phyloP scores from a whole-genome alignment of 2,797 vertebrate species.

The Kryptopterus vitreolus region DNA sequence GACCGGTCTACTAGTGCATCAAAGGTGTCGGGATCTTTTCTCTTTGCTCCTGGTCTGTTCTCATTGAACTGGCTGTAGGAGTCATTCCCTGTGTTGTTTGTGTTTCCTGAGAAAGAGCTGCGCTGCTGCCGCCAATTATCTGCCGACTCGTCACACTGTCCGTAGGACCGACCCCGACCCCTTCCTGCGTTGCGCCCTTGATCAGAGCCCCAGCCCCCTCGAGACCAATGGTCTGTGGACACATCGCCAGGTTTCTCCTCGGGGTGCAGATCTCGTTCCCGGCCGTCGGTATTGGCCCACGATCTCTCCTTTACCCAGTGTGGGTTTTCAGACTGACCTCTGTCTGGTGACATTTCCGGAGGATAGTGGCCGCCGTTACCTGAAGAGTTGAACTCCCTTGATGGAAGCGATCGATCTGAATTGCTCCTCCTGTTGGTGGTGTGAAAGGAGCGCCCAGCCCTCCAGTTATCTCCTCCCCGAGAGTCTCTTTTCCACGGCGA shows the following conservation, averaged over 20 bases:
- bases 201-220: constrained; percentile 74
- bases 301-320: constrained; percentile 90
- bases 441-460: constrained; percentile 74
- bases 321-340: constrained; percentile 80
- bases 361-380: constrained; percentile 66
- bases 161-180: constrained; percentile 73
- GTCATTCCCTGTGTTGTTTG: constrained; percentile 83
- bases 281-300: constrained; percentile 71
- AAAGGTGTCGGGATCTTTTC: constrained; percentile 78
- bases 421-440: constrained; percentile 76
- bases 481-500: constrained; percentile 86
- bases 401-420: constrained; percentile 69
- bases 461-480: constrained; percentile 78
- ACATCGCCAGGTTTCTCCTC: constrained; percentile 75
- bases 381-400: constrained; percentile 73
- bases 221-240: constrained; percentile 77
- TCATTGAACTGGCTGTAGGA: constrained; percentile 84
- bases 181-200: constrained; percentile 76
- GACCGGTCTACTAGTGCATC: constrained; percentile 87
- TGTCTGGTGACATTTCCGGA: constrained; percentile 74
- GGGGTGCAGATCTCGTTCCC: constrained; percentile 72
- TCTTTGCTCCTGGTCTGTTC: constrained; percentile 79
- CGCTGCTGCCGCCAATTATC: constrained; percentile 87
- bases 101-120: constrained; percentile 86
- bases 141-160: constrained; percentile 74